phyloP scores from a whole-genome alignment of 2,797 vertebrate species.

The Helicolenus hilgendorfi region DNA sequence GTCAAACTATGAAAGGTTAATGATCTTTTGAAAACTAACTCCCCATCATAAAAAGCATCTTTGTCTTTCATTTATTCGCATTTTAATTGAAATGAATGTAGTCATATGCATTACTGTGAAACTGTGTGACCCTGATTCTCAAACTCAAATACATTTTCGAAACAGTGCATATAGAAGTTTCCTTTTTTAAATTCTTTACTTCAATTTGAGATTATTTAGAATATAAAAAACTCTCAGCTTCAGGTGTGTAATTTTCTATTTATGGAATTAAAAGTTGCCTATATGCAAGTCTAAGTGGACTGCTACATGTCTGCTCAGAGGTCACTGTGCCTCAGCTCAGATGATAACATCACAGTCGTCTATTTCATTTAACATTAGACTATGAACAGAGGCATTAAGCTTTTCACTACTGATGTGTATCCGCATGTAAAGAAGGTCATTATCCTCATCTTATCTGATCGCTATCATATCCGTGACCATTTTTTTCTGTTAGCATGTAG shows the following conservation, averaged over 20 bases:
- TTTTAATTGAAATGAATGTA: neutral
- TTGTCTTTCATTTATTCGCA: neutral
- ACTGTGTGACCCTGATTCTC: neutral
- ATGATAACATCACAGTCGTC: neutral
- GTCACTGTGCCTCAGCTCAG: neutral
- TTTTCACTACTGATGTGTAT: constrained; percentile 38
- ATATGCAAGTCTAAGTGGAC: neutral
- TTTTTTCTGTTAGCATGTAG: neutral
- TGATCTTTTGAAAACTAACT: constrained; percentile 18
- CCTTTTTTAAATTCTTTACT: neutral
- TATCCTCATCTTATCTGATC: neutral
- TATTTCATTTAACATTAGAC: constrained; percentile 38
- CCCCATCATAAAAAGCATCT: neutral
- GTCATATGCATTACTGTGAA: neutral
- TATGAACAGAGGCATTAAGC: constrained; percentile 39
- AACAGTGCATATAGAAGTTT: neutral
- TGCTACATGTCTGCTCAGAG: neutral
- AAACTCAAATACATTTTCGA: neutral
- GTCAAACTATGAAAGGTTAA: constrained; percentile 31
- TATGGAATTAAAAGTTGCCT: neutral
- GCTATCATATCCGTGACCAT: neutral
- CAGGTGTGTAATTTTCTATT: neutral
- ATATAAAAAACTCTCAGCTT: neutral
- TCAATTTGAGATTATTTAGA: neutral
- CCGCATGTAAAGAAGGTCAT: neutral